These are phyloP conservation scores for Zosterops hypoxanthus DNA, from an alignment of 2,113 vertebrate species.

Conservation along the genomic window DNA sequence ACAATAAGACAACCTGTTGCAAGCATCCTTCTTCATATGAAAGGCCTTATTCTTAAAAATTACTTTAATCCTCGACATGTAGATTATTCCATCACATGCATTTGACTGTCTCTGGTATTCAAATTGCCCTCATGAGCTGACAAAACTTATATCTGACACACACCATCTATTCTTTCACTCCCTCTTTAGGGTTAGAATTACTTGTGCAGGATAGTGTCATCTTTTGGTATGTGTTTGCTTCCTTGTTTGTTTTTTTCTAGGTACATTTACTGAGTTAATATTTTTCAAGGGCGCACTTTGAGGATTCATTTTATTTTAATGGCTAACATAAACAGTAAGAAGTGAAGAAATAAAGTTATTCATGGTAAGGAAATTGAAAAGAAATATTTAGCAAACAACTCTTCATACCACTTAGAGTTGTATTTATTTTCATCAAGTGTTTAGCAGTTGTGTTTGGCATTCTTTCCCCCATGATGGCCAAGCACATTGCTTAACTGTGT, in stretches of 20 bases:
- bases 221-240: neutral
- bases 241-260: neutral
- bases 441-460: slow-evolving; percentile 1
- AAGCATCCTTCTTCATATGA: neutral
- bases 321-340: neutral
- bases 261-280: neutral
- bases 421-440: neutral
- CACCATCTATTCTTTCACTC: neutral
- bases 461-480: neutral
- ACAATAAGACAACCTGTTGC: neutral
- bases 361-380: neutral
- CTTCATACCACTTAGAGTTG: neutral
- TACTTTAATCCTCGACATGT: neutral
- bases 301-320: neutral
- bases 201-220: neutral
- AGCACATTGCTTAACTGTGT: neutral
- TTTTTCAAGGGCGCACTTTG: neutral
- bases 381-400: neutral
- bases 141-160: neutral
- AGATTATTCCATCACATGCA: neutral
- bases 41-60: neutral
- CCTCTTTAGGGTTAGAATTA: neutral
- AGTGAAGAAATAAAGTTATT: neutral
- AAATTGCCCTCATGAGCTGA: neutral
- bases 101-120: neutral